phyloP scores from a whole-genome alignment of 2,797 vertebrate genomes.

The Bufotes viridis region DNA sequence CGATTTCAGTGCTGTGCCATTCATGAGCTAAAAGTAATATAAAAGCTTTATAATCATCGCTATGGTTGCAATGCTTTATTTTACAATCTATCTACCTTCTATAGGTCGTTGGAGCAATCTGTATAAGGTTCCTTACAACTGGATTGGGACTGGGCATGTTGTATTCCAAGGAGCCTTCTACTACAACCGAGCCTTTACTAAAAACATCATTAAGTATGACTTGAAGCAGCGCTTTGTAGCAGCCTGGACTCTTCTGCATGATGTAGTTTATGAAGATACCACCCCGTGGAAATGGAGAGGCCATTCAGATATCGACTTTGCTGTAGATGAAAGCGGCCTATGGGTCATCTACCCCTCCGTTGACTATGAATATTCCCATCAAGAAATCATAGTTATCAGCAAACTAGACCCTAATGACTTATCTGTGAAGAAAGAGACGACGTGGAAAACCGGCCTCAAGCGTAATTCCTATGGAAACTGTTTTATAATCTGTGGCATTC shows the following conservation, averaged over 20 bases:
- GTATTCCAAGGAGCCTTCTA: slow-evolving; percentile 95
- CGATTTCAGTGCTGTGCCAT: too few species aligned
- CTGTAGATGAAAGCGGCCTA: slow-evolving; percentile 93
- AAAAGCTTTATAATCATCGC: too few species aligned
- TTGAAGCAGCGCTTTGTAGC: slow-evolving; percentile 91
- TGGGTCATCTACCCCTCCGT: slow-evolving; percentile 95
- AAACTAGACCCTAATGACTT: slow-evolving; percentile 91
- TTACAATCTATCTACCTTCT: background rate
- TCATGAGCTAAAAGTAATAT: too few species aligned
- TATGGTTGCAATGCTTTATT: background rate
- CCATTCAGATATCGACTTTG: slow-evolving; percentile 96
- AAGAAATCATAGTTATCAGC: slow-evolving; percentile 92
- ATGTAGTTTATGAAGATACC: slow-evolving; percentile 91
- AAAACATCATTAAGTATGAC: slow-evolving; percentile 98
- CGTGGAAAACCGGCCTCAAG: slow-evolving; percentile 90
- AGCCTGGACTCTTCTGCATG: slow-evolving; percentile 90
- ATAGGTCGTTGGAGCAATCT: slow-evolving; percentile 97
- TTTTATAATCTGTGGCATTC: slow-evolving; percentile 94
- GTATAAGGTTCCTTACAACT: slow-evolving; percentile 97
- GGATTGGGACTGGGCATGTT: slow-evolving; percentile 97
- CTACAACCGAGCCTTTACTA: slow-evolving; percentile 98
- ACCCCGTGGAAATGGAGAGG: slow-evolving; percentile 98
- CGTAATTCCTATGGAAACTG: slow-evolving; percentile 93
- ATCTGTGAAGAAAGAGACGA: slow-evolving; percentile 88
- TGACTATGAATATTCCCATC: slow-evolving; percentile 87